Base-by-base conservation (phyloP, 2,888 invertebrate species). In the Zeuzera pyrina region DNA sequence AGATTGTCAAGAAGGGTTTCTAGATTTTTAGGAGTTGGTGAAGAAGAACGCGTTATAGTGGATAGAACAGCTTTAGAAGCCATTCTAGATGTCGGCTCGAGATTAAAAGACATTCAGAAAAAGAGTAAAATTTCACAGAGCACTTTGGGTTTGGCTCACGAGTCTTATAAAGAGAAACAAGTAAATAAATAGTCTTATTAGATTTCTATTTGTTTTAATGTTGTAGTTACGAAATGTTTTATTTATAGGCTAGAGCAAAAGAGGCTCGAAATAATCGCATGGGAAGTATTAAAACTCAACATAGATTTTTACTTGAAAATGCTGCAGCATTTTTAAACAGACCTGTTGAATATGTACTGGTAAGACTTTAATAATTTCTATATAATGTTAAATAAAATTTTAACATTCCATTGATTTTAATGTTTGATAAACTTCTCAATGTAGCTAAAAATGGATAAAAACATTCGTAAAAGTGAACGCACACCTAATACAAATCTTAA, bases 301-400 rank as follows among this genome's bases (percentile, higher is more conserved):
- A 91, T 54, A 85, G 89, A 39, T 89, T 89, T 60, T 67, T 93
- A 1, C 66, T 93, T 38, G 90, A 91, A 47, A 85, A 88, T 56
- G 87, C 88, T 15, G 88, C 89, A 5, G 69, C 83, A 15, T 76
- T 86, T 44, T 64, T 89, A 38, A 78, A 85, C 47, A 69, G 81
- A 33, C 66, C 85, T n/a, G 43, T 71, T 7, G 85, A 85, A 14
- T 84, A 85, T 42, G 77, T 91, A 2, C 74, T 90, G 66, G 83
- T 83, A 62, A 64, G 58, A 44, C 8, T 30, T 11, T 19, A 6
- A 30, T 8, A 30, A 10, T 23, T 6, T 12, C n/a, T 24, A 15
- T 8, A 19, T 19, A 19, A 19, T 6, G 8, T 19, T 19, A 19
- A 8, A n/a, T n/a, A n/a, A n/a, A n/a, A n/a, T n/a, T n/a, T n/a